phyloP scores from a whole-genome alignment of 2,113 vertebrate genomes.

The Chloropsis cyanopogon region DNA sequence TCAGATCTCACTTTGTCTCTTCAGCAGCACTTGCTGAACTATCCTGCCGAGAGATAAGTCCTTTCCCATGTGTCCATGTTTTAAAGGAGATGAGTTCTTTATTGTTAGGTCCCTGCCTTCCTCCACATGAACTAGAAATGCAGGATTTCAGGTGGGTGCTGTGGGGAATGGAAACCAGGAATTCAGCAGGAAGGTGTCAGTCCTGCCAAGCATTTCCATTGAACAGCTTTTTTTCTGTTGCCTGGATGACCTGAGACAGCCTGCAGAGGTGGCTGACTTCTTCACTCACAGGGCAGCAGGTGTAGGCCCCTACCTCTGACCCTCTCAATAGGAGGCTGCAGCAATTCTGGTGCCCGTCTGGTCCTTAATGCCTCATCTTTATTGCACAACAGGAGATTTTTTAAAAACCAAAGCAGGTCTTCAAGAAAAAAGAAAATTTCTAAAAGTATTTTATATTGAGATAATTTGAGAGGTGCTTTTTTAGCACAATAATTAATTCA shows the following conservation, averaged over 20 bases:
- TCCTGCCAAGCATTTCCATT: background rate
- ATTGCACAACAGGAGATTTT: background rate
- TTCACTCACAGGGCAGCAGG: background rate
- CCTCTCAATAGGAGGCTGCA: background rate
- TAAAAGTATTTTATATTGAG: background rate
- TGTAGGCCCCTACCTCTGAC: background rate
- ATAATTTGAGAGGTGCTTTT: background rate
- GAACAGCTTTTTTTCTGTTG: background rate
- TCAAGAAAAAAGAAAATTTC: background rate
- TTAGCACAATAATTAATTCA: background rate
- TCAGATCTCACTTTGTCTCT: background rate
- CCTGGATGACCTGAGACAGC: background rate
- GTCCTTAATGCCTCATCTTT: background rate
- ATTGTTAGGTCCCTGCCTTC: background rate
- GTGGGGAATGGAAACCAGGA: background rate
- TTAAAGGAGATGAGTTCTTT: background rate
- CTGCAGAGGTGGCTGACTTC: background rate
- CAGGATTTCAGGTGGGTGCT: background rate
- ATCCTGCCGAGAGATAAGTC: background rate
- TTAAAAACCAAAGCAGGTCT: background rate
- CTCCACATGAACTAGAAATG: background rate
- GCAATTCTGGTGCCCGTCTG: background rate
- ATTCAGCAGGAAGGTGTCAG: background rate
- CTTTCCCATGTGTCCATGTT: accelerated
- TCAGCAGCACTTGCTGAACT: accelerated